phyloP scores from a whole-genome alignment of 2,113 vertebrate species.

The Malurus melanocephalus region DNA sequence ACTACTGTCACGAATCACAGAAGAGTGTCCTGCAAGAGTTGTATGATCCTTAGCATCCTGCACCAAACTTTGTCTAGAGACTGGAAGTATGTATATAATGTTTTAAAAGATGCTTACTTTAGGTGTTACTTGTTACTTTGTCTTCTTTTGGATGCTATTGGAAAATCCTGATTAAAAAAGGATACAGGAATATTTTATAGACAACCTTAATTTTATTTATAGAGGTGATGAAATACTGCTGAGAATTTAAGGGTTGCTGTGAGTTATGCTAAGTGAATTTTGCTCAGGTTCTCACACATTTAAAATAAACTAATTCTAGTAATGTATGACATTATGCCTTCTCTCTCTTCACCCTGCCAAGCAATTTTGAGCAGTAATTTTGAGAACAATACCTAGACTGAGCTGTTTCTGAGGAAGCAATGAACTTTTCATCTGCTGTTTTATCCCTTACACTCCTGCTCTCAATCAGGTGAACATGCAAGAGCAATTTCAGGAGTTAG shows the following conservation, averaged over 20 bases:
- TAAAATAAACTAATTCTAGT: conserved; percentile 12
- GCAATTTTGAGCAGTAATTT: neutral
- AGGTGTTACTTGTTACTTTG: neutral
- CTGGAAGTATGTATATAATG: neutral
- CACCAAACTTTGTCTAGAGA: neutral
- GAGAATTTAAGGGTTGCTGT: neutral
- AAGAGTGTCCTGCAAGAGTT: neutral
- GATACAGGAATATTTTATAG: conserved; percentile 11
- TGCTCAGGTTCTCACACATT: conserved; percentile 11
- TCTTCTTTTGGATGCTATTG: neutral
- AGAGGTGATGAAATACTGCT: conserved; percentile 21
- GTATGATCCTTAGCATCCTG: neutral
- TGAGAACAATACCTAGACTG: neutral
- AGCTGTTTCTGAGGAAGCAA: neutral
- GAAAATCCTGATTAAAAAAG: conserved; percentile 7
- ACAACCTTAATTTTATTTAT: conserved; percentile 9
- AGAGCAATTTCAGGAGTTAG: neutral
- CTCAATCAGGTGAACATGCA: neutral
- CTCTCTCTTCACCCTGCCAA: neutral
- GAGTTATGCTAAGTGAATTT: neutral
- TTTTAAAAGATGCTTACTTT: neutral
- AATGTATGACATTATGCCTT: neutral
- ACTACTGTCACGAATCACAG: neutral
- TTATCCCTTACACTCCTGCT: neutral
- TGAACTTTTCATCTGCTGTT: neutral